Percentiles rank a stretch among this genome's conserved stretches.
Evolutionary conservation across 2,888 invertebrate species (phyloP).

Genomic region (Trimorus sp.): DNA sequence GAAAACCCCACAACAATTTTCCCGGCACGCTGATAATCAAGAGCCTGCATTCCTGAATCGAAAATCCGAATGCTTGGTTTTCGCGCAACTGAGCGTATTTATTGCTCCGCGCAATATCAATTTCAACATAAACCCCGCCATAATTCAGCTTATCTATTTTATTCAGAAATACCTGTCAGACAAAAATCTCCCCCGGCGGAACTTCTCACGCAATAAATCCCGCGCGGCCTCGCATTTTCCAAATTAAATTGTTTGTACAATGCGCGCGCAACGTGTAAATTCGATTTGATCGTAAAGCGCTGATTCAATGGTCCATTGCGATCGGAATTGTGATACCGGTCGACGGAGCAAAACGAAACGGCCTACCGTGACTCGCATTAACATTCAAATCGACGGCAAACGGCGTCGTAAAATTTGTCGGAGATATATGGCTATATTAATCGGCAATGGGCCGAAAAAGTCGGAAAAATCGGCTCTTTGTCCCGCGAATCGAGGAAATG

Average conservation of each 20-base stretch:
- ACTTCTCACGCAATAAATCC: constrained; percentile 36
- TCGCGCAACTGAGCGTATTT: too few species aligned
- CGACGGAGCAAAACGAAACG: constrained; percentile 47
- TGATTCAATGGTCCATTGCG: constrained; percentile 54
- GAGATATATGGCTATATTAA: constrained; percentile 49
- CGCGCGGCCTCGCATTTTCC: constrained; percentile 2
- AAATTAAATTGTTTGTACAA: constrained; percentile 52
- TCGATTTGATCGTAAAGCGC: constrained; percentile 40
- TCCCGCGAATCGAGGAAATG: constrained; percentile 4
- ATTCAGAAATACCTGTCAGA: too few species aligned
- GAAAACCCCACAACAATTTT: too few species aligned
- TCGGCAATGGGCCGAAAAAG: too few species aligned
- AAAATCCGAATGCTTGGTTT: too few species aligned
- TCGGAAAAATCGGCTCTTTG: background rate
- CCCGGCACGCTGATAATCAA: too few species aligned
- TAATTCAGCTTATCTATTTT: background rate
- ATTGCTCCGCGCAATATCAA: too few species aligned
- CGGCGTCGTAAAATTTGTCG: constrained; percentile 55
- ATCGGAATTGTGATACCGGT: constrained; percentile 36
- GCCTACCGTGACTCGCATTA: constrained; percentile 43
- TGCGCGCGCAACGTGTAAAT: constrained; percentile 30
- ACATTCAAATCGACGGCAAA: constrained; percentile 47
- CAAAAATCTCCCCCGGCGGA: background rate
- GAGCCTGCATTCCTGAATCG: too few species aligned
- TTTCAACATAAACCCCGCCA: background rate